A percentile compares a stretch with the other conserved stretches of the same genome.
phyloP scores from a whole-genome alignment of 2,888 invertebrate species.

The Linnaemya vulpina region DNA sequence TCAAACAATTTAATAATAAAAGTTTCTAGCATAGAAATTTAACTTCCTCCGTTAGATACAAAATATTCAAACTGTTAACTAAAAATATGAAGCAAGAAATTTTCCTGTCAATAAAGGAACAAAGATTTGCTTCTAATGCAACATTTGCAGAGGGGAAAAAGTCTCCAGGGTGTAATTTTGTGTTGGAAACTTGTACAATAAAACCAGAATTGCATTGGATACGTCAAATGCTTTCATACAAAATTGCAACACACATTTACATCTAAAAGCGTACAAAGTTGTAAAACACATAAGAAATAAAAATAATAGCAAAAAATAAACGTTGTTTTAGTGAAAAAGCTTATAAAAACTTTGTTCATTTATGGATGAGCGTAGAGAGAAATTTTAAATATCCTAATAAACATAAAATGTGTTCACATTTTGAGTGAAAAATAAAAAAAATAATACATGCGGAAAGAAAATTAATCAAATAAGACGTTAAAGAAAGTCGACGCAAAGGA shows the following conservation, averaged over 20 bases:
- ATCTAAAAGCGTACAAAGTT: slow-evolving; percentile 8
- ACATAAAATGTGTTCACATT: slow-evolving; percentile 50
- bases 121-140: slow-evolving; percentile 41
- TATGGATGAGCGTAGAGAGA: slow-evolving; percentile 54
- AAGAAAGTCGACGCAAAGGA: slow-evolving; percentile 3
- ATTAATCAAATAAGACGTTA: slow-evolving; percentile 17
- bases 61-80: slow-evolving; percentile 51
- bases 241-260: neutral
- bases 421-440: slow-evolving; percentile 12
- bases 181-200: slow-evolving; percentile 54
- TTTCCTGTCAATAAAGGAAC: slow-evolving; percentile 10
- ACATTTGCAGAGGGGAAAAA: slow-evolving; percentile 26
- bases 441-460: slow-evolving; percentile 3
- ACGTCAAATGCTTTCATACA: neutral
- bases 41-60: slow-evolving; percentile 43
- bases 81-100: slow-evolving; percentile 17
- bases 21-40: slow-evolving; percentile 20
- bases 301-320: slow-evolving; percentile 19
- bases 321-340: slow-evolving; percentile 44
- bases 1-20: slow-evolving; percentile 7
- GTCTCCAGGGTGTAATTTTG: slow-evolving; percentile 65
- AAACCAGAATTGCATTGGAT: slow-evolving; percentile 54
- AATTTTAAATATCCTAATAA: slow-evolving; percentile 54
- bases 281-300: neutral
- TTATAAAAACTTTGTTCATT: slow-evolving; percentile 63